Percentiles rank a stretch among this genome's conserved stretches.
phyloP scores from a whole-genome alignment of 2,797 vertebrate species.

The Schizopygopsis malacanthus region DNA sequence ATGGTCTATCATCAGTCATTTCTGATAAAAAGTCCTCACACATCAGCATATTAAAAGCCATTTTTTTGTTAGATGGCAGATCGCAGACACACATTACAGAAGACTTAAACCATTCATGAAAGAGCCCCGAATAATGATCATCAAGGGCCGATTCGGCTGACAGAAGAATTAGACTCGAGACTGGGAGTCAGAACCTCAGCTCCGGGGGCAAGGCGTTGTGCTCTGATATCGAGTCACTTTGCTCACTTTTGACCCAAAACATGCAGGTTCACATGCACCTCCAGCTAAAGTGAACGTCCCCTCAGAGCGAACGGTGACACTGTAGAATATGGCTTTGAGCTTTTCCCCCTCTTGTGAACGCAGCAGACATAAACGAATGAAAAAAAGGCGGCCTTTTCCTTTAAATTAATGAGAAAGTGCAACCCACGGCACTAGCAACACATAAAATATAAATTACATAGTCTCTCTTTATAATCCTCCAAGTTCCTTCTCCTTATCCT shows the following conservation, averaged over 20 bases:
- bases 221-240: conserved; percentile 65
- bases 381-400: conserved; percentile 56
- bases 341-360: conserved; percentile 3
- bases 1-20: conserved; percentile 74
- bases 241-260: conserved; percentile 39
- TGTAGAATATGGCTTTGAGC: conserved; percentile 59
- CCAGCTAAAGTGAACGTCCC: conserved; percentile 31
- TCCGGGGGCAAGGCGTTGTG: conserved; percentile 64
- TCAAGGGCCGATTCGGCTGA: conserved; percentile 66
- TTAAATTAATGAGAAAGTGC: conserved; percentile 63
- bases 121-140: conserved; percentile 65
- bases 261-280: conserved; percentile 41
- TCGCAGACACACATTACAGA: conserved; percentile 73
- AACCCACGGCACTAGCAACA: conserved; percentile 43
- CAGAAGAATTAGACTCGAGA: conserved; percentile 44
- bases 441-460: conserved; percentile 72
- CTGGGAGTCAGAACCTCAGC: conserved; percentile 60
- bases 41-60: conserved; percentile 74
- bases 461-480: conserved; percentile 65
- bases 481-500: conserved; percentile 47
- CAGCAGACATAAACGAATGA: conserved; percentile 36
- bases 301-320: conserved; percentile 35
- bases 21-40: conserved; percentile 72
- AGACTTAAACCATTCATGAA: conserved; percentile 58
- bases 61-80: conserved; percentile 74